phyloP scores from a whole-genome alignment of 2,888 invertebrate species.

The Drosophila vallismaia region DNA sequence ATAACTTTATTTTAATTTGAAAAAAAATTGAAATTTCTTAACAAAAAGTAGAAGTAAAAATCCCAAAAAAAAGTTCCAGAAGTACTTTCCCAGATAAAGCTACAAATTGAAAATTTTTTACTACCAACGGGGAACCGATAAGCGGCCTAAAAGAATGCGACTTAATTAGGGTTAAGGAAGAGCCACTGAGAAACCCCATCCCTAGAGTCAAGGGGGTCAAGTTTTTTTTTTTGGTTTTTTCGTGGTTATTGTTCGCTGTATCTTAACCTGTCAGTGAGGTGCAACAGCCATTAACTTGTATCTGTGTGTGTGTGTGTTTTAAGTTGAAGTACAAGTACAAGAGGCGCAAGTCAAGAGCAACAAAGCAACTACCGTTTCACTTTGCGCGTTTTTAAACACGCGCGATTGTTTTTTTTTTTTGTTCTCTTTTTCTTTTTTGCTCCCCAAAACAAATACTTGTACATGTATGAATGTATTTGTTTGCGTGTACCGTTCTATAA shows the following conservation, averaged over 20 bases:
- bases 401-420: conserved; percentile 36
- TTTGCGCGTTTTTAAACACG: conserved; percentile 56
- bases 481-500: conserved; percentile 65
- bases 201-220: conserved; percentile 34
- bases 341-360: conserved; percentile 50
- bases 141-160: not conserved
- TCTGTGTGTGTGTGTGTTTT: conserved; percentile 21
- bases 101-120: not conserved
- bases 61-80: not conserved
- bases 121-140: not conserved
- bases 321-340: conserved; percentile 37
- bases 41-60: too few relatives aligned
- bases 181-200: conserved; percentile 2
- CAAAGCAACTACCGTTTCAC: conserved; percentile 66
- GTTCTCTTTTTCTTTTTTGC: conserved; percentile 6
- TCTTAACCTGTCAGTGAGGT: conserved; percentile 41
- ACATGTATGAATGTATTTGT: conserved; percentile 7
- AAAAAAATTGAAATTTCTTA: too few relatives aligned
- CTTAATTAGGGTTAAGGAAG: not conserved
- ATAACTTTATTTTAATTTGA: too few relatives aligned
- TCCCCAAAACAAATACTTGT: conserved; percentile 12
- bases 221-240: conserved; percentile 19
- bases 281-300: conserved; percentile 30
- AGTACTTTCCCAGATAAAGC: not conserved
- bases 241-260: conserved; percentile 25